A percentile compares a stretch with the other conserved stretches of the same genome.
phyloP scores from a whole-genome alignment of 2,888 invertebrate species.

The Schizotus pectinicornis region DNA sequence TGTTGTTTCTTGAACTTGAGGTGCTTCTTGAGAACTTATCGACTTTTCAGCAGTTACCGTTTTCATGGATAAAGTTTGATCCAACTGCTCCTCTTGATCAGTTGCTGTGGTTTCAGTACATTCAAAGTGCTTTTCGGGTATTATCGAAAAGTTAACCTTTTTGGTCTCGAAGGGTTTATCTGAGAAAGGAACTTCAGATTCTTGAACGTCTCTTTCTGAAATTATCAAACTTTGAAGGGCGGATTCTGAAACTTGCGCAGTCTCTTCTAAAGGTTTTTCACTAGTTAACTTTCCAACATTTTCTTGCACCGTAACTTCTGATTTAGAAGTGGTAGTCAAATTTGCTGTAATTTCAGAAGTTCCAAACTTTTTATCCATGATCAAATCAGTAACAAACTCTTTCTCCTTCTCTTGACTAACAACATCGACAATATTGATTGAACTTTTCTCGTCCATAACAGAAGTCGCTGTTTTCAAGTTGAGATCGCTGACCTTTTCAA shows the following conservation, averaged over 20 bases:
- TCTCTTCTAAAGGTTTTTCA: slow-evolving; percentile 37
- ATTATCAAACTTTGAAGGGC: slow-evolving; percentile 60
- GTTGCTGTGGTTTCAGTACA: slow-evolving; percentile 55
- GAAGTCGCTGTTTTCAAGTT: slow-evolving; percentile 55
- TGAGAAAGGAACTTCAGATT: slow-evolving; percentile 54
- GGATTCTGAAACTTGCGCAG: slow-evolving; percentile 45
- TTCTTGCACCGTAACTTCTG: slow-evolving; percentile 54
- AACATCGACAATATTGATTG: slow-evolving; percentile 53
- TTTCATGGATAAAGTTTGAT: slow-evolving; percentile 28
- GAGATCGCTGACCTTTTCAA: slow-evolving; percentile 45
- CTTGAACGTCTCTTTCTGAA: slow-evolving; percentile 60
- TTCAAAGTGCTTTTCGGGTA: slow-evolving; percentile 54
- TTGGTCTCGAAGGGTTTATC: slow-evolving; percentile 51
- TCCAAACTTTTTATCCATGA: slow-evolving; percentile 30
- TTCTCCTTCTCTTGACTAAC: slow-evolving; percentile 46
- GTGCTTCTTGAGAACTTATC: slow-evolving; percentile 47
- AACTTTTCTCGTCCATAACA: slow-evolving; percentile 56
- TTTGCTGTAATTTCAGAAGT: slow-evolving; percentile 43
- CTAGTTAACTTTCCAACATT: slow-evolving; percentile 56
- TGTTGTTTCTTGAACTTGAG: slow-evolving; percentile 40
- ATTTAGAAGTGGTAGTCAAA: slow-evolving; percentile 43
- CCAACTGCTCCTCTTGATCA: slow-evolving; percentile 49
- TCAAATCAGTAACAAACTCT: slow-evolving; percentile 26
- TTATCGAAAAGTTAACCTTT: slow-evolving; percentile 57
- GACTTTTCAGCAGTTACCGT: slow-evolving; percentile 40